A percentile compares a stretch with the other conserved stretches of the same genome.
Conservation (phyloP, 1,140 invertebrate genomes). For the Drosophila malerkotliana region DNA sequence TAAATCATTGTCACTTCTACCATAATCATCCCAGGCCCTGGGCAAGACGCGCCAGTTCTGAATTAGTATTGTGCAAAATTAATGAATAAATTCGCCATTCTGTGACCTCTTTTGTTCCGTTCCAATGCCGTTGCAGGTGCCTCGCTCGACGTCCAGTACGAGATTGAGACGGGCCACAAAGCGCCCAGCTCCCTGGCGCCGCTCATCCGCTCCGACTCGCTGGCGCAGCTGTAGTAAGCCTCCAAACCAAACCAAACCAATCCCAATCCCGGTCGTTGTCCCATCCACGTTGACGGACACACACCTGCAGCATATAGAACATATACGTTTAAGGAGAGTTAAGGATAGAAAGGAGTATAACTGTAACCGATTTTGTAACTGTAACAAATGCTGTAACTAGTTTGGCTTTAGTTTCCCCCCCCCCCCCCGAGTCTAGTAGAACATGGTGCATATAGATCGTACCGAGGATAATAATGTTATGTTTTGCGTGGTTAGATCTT, state of each 20-base stretch:
- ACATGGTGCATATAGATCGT: conserved; percentile 45
- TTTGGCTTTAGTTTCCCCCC: conserved; percentile 62
- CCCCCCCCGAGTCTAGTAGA: conserved; percentile 24
- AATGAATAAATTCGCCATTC: neutral
- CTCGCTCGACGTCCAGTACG: conserved; percentile 91
- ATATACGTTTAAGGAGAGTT: conserved; percentile 52
- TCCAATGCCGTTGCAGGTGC: conserved; percentile 84
- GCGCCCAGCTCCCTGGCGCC: conserved; percentile 91
- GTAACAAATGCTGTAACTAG: conserved; percentile 76
- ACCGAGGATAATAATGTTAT: conserved; percentile 42
- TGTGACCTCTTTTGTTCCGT: conserved; percentile 12
- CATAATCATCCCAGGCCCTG: conserved; percentile 4
- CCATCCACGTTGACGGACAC: conserved; percentile 19
- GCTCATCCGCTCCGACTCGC: conserved; percentile 90
- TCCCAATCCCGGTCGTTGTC: conserved; percentile 10
- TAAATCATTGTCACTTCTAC: conserved; percentile 3
- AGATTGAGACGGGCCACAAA: conserved; percentile 89
- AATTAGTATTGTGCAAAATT: conserved; percentile 13
- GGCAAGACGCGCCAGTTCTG: conserved; percentile 1
- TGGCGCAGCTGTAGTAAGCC: conserved; percentile 87
- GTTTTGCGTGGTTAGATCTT: conserved; percentile 52
- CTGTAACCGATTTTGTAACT: conserved; percentile 46
- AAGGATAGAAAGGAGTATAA: conserved; percentile 23
- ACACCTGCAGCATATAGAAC: conserved; percentile 42
- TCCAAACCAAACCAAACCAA: neutral